Conservation (phyloP, 2,888 invertebrate genomes). For the Dryocosmus kuriphilus region DNA sequence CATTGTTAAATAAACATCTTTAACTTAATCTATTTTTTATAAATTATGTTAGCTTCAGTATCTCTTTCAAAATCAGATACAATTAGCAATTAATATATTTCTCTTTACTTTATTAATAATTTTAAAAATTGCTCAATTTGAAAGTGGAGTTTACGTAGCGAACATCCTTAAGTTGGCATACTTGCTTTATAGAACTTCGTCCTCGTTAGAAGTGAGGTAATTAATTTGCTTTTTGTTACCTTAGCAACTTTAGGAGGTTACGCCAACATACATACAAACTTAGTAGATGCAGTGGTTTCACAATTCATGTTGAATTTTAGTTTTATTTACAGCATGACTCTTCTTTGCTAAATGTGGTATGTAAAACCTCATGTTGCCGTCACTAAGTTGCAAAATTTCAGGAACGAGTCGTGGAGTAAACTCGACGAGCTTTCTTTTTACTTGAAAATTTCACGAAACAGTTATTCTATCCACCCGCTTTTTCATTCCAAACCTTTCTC, state of each 20-base stretch:
- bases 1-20: too few relatives aligned
- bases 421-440: neutral
- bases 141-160: too few relatives aligned
- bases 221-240: neutral
- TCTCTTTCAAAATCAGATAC: too few relatives aligned
- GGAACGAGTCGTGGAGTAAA: neutral
- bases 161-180: neutral
- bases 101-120: too few relatives aligned
- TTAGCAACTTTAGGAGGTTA: neutral
- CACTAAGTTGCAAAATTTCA: neutral
- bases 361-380: neutral
- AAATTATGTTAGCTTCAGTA: too few relatives aligned
- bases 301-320: neutral
- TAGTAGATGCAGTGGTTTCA: neutral
- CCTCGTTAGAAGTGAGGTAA: neutral
- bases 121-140: too few relatives aligned
- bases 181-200: neutral
- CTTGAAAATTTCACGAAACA: neutral
- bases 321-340: neutral
- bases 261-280: neutral
- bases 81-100: too few relatives aligned
- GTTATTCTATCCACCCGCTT: neutral
- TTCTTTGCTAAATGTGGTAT: neutral
- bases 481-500: neutral
- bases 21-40: too few relatives aligned